Percentiles rank a stretch among this genome's conserved stretches.
phyloP scores from a whole-genome alignment of 1,140 invertebrate species.

The Drosophila sucinea region DNA sequence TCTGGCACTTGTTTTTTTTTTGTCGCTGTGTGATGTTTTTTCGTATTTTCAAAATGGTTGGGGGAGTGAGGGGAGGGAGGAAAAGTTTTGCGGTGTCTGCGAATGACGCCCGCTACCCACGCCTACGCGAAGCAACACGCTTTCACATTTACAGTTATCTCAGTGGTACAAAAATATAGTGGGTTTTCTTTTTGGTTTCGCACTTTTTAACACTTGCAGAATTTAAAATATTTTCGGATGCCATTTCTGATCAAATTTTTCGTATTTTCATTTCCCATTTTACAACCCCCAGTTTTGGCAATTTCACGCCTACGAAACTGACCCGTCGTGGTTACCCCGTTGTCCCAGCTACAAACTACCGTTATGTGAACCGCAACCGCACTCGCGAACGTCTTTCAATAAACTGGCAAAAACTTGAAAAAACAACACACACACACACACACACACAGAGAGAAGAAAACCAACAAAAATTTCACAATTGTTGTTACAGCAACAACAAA shows the following conservation, averaged over 20 bases:
- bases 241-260: background rate
- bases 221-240: background rate
- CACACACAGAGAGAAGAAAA: conserved; percentile 15
- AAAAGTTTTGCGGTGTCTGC: conserved; percentile 26
- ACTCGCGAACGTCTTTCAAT: conserved; percentile 65
- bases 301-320: conserved; percentile 7
- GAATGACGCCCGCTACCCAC: conserved; percentile 9
- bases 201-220: background rate
- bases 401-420: conserved; percentile 65
- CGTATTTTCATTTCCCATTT: conserved; percentile 24
- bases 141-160: conserved; percentile 9
- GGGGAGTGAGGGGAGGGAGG: background rate
- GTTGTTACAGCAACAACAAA: conserved; percentile 41
- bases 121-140: conserved; percentile 19
- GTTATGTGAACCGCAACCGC: conserved; percentile 49
- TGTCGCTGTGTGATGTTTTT: conserved; percentile 45
- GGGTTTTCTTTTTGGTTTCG: conserved; percentile 18
- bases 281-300: conserved; percentile 37
- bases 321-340: conserved; percentile 23
- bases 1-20: conserved; percentile 54
- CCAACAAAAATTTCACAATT: conserved; percentile 54
- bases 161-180: conserved; percentile 21
- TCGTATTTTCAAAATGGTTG: background rate
- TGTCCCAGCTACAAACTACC: conserved; percentile 24
- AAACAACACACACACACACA: conserved; percentile 29